Percentiles rank a stretch among this genome's conserved stretches.
Conservation (phyloP, 2,888 invertebrate species). For the Linyphia triangularis region DNA sequence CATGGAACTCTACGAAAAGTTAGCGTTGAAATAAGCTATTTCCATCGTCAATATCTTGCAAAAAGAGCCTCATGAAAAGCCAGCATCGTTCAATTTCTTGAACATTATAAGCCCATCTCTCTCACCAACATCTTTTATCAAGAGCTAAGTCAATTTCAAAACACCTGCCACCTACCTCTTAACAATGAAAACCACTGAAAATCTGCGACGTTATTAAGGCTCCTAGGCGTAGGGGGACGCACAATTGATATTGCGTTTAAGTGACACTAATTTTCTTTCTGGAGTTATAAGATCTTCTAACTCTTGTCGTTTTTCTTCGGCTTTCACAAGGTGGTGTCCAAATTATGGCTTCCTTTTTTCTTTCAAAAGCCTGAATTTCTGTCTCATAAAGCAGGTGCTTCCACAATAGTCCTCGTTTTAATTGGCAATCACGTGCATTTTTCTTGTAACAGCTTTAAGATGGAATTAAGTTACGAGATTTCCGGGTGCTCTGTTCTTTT, state of each 20-base stretch:
- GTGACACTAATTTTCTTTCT: conserved; percentile 49
- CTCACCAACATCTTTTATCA: background rate
- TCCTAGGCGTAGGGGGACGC: conserved; percentile 1
- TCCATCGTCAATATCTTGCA: background rate
- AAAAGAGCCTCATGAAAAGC: conserved; percentile 18
- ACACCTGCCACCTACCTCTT: conserved; percentile 36
- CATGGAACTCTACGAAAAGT: background rate
- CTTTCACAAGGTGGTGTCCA: conserved; percentile 10
- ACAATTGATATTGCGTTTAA: conserved; percentile 53
- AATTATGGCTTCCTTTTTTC: conserved; percentile 33
- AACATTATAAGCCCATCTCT: background rate
- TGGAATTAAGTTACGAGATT: background rate
- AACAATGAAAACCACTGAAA: conserved; percentile 43
- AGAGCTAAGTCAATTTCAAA: conserved; percentile 48
- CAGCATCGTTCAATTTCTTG: background rate
- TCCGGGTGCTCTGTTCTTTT: background rate
- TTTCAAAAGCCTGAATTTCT: conserved; percentile 17
- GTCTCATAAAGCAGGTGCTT: conserved; percentile 11
- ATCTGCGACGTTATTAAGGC: conserved; percentile 55
- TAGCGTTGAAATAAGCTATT: background rate
- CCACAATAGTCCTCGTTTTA: conserved; percentile 13
- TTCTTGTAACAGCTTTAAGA: background rate
- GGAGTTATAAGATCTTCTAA: conserved; percentile 43
- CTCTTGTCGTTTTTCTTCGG: background rate
- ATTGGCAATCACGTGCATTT: conserved; percentile 46